Percentiles rank a stretch among this genome's conserved stretches.
These are phyloP conservation scores for Xiphorhynchus elegans DNA, from an alignment of 2,113 vertebrate genomes.

Conservation along the genomic window DNA sequence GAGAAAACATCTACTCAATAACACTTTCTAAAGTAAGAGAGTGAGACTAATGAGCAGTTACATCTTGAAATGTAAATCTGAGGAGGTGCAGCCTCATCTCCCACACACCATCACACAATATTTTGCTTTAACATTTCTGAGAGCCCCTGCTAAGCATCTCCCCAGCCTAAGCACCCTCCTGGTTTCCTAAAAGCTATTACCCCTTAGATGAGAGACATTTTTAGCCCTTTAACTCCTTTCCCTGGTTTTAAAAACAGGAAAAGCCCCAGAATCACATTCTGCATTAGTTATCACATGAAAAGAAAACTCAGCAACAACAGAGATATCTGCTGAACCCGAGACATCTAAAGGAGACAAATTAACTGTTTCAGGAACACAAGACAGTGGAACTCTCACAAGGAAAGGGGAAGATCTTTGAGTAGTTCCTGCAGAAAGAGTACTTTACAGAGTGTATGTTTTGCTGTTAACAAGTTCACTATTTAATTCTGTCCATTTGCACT, in stretches of 20 bases:
- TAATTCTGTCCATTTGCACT: constrained; percentile 1
- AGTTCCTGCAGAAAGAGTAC: neutral
- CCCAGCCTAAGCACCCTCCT: neutral
- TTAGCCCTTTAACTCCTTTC: neutral
- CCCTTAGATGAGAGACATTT: neutral
- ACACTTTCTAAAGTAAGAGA: neutral
- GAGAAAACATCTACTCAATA: neutral
- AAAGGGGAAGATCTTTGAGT: neutral
- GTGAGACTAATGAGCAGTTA: neutral
- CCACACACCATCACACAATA: neutral
- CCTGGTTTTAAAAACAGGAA: neutral
- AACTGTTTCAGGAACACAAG: constrained; percentile 34
- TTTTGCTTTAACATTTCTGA: neutral
- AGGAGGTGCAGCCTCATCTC: neutral
- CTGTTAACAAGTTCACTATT: neutral
- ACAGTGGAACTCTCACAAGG: neutral
- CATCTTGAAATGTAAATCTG: neutral
- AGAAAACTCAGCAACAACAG: constrained; percentile 67
- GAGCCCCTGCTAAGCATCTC: neutral
- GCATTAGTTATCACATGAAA: constrained; percentile 71
- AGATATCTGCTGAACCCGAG: constrained; percentile 62
- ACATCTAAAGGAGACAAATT: constrained; percentile 56
- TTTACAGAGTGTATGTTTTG: neutral
- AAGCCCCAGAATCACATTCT: neutral
- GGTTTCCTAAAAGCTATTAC: neutral